phyloP scores from a whole-genome alignment of 1,140 invertebrate species.

The Geopemphigus sp. region DNA sequence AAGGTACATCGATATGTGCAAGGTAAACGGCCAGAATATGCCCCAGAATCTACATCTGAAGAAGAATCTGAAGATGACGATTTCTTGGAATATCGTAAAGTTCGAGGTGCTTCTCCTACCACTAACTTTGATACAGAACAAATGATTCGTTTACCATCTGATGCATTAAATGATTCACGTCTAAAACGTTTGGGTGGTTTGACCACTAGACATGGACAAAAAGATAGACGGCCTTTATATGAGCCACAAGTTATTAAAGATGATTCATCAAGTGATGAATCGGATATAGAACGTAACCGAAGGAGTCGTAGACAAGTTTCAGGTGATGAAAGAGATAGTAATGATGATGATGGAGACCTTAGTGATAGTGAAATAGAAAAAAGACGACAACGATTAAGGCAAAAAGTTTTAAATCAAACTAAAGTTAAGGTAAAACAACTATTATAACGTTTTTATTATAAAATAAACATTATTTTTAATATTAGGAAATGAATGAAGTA shows the following conservation, averaged over 20 bases:
- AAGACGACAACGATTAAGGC: slow-evolving; percentile 68
- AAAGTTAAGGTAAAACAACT: slow-evolving; percentile 58
- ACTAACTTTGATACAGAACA: slow-evolving; percentile 23
- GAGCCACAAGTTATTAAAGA: slow-evolving; percentile 73
- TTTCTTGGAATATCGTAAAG: slow-evolving; percentile 66
- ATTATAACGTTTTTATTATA: background rate
- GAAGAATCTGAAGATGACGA: slow-evolving; percentile 84
- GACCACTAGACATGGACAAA: slow-evolving; percentile 8
- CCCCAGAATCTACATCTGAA: slow-evolving; percentile 73
- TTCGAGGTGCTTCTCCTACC: slow-evolving; percentile 17
- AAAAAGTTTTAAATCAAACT: slow-evolving; percentile 68
- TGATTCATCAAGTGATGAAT: slow-evolving; percentile 53
- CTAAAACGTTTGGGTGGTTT: slow-evolving; percentile 37
- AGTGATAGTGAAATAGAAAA: slow-evolving; percentile 82
- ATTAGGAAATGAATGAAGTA: slow-evolving; percentile 56
- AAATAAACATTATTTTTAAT: background rate
- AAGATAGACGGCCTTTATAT: slow-evolving; percentile 56
- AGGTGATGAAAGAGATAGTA: slow-evolving; percentile 61
- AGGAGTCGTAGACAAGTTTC: slow-evolving; percentile 60
- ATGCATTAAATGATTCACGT: slow-evolving; percentile 56
- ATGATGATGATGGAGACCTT: slow-evolving; percentile 69
- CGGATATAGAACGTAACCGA: slow-evolving; percentile 58
- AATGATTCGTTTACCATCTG: slow-evolving; percentile 24
- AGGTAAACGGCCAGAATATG: slow-evolving; percentile 91
- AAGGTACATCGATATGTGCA: slow-evolving; percentile 92